Evolutionary conservation across 2,888 invertebrate species (phyloP), one percentile per base, ranked within the genome.

Genomic region (Nomada flava): DNA sequence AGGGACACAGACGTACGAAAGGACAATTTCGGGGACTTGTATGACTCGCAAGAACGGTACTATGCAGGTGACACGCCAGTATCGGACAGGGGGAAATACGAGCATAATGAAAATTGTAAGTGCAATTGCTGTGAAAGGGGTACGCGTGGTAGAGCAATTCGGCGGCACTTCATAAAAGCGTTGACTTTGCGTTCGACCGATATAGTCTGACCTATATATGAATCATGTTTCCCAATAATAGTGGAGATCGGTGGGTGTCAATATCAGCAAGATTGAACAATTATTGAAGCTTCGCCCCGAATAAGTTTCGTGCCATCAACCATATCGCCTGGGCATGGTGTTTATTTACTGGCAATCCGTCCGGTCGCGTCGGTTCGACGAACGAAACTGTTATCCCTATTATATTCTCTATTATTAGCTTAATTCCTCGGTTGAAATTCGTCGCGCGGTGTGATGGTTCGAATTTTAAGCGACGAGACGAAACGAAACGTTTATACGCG

Each of bases 271-370:
- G 90, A 90, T 88, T 87, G 90, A 91, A 88, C 91, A 91, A 91
- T 91, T 91, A 91, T 91, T 87, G 91, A 90, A 88, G 89, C 88
- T 91, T 91, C 88, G 83, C 82, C 88, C 80, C 79, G 88, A 88
- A 79, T 87, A 87, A 91, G 83, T 89, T 90, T 89, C 86, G 85
- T 86, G 86, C 89, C 90, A 83, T 83, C 88, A 88, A 89, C 89
- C 86, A 79, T 83, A 73, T 70, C 83, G 76, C 71, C 82, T 73
- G 76, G 60, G 83, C 71, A 44, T 20, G 20, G 62, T 18, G 71
- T 78, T 79, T 79, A 62, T 62, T 78, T 67, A 87, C 85, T 86
- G 81, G 88, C 85, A 88, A 76, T 53, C 53, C 80, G 70, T 44
- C 71, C 73, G 63, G 70, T 68, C 67, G 62, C 53, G 68, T 77